These are phyloP conservation scores for Troilus luridus DNA, from an alignment of 2,888 invertebrate genomes.

Conservation along the genomic window DNA sequence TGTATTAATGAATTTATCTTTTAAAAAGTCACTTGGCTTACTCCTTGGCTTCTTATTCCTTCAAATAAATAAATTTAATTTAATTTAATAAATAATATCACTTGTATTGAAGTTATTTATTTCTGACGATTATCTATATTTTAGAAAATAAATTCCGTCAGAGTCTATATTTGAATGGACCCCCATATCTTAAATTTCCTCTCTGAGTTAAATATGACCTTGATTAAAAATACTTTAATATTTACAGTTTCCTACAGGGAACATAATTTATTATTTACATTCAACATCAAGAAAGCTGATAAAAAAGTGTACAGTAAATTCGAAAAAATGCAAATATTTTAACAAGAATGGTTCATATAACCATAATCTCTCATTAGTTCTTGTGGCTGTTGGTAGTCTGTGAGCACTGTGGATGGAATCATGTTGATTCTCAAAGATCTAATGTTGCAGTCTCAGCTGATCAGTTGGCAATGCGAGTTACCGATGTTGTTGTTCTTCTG, in stretches of 20 bases:
- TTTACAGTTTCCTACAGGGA: neutral
- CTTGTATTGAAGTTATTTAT: too few relatives aligned
- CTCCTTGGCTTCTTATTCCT: too few relatives aligned
- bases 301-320: neutral
- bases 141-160: too few relatives aligned
- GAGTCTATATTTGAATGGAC: too few relatives aligned
- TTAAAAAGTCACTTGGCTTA: too few relatives aligned
- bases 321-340: neutral
- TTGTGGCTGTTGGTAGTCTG: neutral
- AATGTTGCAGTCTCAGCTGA: slow-evolving; percentile 22
- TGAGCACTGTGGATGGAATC: neutral
- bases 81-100: too few relatives aligned
- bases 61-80: too few relatives aligned
- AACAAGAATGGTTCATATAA: neutral
- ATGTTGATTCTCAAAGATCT: neutral
- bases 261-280: neutral
- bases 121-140: too few relatives aligned
- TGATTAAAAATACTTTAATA: neutral
- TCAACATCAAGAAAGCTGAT: neutral
- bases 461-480: neutral
- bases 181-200: too few relatives aligned
- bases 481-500: slow-evolving; percentile 11
- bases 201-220: neutral
- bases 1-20: too few relatives aligned
- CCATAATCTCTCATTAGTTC: neutral